Evolutionary conservation across 2,113 vertebrate genomes (phyloP).

Genomic region (Ivindomyrus marchei): DNA sequence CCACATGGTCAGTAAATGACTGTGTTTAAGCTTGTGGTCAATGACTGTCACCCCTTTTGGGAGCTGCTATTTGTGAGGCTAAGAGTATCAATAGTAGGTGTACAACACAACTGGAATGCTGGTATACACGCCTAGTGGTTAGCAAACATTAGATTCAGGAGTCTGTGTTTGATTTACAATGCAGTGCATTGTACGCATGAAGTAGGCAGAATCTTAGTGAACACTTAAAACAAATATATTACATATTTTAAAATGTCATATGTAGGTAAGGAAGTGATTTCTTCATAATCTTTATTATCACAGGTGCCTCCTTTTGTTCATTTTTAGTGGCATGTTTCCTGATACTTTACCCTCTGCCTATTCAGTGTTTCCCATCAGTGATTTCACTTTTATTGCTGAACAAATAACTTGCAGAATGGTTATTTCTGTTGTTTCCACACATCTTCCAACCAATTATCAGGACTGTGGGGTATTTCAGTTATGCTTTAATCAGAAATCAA

Average conservation of each 20-base stretch:
- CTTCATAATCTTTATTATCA: background rate
- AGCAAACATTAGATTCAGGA: background rate
- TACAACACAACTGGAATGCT: background rate
- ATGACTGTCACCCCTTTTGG: background rate
- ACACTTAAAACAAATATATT: background rate
- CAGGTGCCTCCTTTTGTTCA: background rate
- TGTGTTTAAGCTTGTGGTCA: background rate
- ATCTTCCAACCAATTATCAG: background rate
- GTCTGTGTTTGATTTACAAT: background rate
- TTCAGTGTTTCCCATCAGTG: background rate
- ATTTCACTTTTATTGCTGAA: background rate
- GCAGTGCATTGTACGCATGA: background rate
- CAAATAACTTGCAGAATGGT: background rate
- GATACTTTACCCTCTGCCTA: background rate
- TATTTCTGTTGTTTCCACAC: background rate
- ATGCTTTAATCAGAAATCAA: background rate
- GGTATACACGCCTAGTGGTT: background rate
- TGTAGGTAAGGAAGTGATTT: background rate
- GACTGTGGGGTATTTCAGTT: background rate
- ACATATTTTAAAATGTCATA: background rate
- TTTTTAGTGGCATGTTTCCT: background rate
- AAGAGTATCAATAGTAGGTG: background rate
- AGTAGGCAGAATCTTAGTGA: background rate
- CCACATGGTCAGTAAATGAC: background rate
- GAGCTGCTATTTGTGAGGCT: background rate